These are phyloP conservation scores for Anniella stebbinsi DNA, from an alignment of 2,797 vertebrate species.

Conservation along the genomic window DNA sequence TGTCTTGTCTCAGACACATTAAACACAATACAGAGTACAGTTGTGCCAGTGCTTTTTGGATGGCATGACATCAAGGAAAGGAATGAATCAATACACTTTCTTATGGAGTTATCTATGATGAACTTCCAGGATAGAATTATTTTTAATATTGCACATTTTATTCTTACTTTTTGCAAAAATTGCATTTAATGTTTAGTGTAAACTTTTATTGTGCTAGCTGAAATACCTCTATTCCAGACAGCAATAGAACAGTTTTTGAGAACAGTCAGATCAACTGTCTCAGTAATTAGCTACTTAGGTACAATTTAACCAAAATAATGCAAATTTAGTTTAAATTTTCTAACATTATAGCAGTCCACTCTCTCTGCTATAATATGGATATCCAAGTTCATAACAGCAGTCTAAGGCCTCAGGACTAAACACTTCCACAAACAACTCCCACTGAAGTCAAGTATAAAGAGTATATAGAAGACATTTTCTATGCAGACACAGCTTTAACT, in stretches of 20 bases:
- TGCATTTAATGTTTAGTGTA: neutral
- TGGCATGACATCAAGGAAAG: neutral
- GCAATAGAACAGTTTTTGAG: slow-evolving; percentile 5
- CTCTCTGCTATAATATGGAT: neutral
- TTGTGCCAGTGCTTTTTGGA: neutral
- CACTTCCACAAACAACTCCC: neutral
- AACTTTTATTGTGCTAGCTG: neutral
- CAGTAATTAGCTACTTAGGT: neutral
- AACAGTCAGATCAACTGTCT: neutral
- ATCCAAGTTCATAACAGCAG: neutral
- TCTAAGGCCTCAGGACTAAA: slow-evolving; percentile 1
- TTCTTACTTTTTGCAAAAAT: neutral
- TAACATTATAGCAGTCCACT: neutral
- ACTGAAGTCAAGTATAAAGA: neutral
- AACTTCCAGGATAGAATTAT: slow-evolving; percentile 2
- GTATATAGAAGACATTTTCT: neutral
- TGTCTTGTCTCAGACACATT: neutral
- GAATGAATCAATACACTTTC: neutral
- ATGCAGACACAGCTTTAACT: neutral
- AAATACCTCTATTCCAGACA: neutral
- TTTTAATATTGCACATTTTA: neutral
- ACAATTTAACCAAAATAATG: neutral
- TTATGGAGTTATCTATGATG: neutral
- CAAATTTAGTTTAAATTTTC: neutral
- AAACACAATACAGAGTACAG: neutral